A percentile compares a stretch with the other conserved stretches of the same genome.
Evolutionary conservation across 2,113 vertebrate genomes (phyloP).

Genomic region (Oreochromis spilurus): DNA sequence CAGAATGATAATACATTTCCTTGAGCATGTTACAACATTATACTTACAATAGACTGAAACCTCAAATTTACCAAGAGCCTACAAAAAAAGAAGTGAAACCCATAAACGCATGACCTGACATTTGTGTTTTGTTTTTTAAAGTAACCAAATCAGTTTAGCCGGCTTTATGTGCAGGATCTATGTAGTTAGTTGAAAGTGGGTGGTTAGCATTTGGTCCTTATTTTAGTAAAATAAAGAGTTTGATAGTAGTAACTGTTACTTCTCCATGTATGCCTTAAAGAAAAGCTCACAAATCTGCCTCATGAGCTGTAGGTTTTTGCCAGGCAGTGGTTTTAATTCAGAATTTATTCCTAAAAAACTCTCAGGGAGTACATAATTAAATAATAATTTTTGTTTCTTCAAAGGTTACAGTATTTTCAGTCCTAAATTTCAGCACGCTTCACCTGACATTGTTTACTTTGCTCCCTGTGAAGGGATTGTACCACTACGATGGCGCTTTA

Average conservation of each 20-base stretch:
- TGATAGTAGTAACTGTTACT: rapidly evolving
- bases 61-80: background rate
- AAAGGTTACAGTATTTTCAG: background rate
- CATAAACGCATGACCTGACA: background rate
- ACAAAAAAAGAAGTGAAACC: background rate
- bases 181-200: background rate
- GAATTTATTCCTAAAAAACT: background rate
- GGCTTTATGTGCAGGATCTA: background rate
- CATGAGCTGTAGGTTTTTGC: background rate
- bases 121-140: background rate
- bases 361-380: background rate
- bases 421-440: rapidly evolving
- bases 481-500: background rate
- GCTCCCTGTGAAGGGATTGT: background rate
- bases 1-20: background rate
- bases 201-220: background rate
- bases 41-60: background rate
- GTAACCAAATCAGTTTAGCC: background rate
- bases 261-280: background rate
- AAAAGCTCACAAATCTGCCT: background rate
- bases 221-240: background rate
- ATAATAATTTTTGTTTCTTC: background rate
- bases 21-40: background rate
- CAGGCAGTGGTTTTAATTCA: background rate
- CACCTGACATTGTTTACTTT: background rate